Base-by-base conservation (phyloP, 30 jellyfish, hydroid and myxozoan genomes). In the Clytia hemisphaerica region DNA sequence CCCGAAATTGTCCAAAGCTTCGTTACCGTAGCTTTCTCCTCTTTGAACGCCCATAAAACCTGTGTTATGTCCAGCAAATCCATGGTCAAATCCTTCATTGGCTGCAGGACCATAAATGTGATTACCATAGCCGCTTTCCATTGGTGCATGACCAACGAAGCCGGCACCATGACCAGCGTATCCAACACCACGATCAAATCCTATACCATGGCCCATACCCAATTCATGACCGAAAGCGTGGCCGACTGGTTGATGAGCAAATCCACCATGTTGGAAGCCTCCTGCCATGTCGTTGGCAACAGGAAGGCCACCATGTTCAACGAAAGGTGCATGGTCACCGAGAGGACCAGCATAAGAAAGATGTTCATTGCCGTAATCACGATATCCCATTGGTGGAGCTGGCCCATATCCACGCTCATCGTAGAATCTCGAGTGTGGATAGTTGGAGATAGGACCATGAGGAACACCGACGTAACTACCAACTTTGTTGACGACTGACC, bases 381-480 rank as follows among this genome's bases (percentile, higher is more conserved):
- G 69, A 75, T 76, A 84, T 27, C 93, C 77, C 12, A 80, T 75
- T 14, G 85, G 50, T 21, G 88, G 89, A n/a, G 88, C 83, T 21
- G 92, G 92, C n/a, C 93, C 74, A 49, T 84, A 84, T 1, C 95
- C 95, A 15, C 93, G 76, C 58, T 92, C 66, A 25, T 93, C 95
- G 45, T 84, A 84, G 71, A 76, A 84, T 37, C 83, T 92, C 35
- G 84, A 60, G 47, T 84, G 95, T 32, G 95, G 95, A 68, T 84
- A 84, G 37, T 84, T 84, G 16, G 76, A 63, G 36, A 84, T 77
- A 2, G 95, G 95, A 1, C 95, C 95, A 32, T 84, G 95, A 19
- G 95, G 95, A 22, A 84, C 95, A 24, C 95, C 95, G 27, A 84
- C 95, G 54, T 84, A 84, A 28, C 93, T 82, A 3, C 95, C 95